phyloP scores from a whole-genome alignment of 2,113 vertebrate species.

The Boleophthalmus pectinirostris region DNA sequence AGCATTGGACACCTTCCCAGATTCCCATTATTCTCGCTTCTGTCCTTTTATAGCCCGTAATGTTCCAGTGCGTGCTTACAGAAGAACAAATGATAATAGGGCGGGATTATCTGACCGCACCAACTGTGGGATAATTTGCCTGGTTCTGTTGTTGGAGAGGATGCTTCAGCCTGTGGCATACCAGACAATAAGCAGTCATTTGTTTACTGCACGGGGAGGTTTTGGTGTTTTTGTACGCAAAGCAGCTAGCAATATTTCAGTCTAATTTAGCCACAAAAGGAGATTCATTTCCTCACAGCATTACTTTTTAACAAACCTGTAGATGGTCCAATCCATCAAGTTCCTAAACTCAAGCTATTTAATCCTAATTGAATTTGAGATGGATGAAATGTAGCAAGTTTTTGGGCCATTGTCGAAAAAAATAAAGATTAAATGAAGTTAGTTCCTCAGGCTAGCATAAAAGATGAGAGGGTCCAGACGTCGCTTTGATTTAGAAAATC shows the following conservation, averaged over 20 bases:
- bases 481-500: slow-evolving; percentile 28
- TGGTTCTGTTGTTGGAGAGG: slow-evolving; percentile 18
- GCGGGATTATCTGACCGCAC: slow-evolving; percentile 46
- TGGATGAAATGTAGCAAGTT: slow-evolving; percentile 34
- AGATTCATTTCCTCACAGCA: not conserved
- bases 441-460: slow-evolving; percentile 20
- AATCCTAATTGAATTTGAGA: slow-evolving; percentile 35
- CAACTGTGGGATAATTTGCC: slow-evolving; percentile 42
- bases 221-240: slow-evolving; percentile 7
- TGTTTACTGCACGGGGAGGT: slow-evolving; percentile 30
- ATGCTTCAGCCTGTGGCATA: slow-evolving; percentile 17
- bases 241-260: slow-evolving; percentile 1
- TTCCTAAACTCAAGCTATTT: slow-evolving; percentile 9
- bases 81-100: slow-evolving; percentile 48
- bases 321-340: slow-evolving; percentile 22
- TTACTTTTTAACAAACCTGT: slow-evolving; percentile 10
- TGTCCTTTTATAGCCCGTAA: slow-evolving; percentile 40
- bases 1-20: slow-evolving; percentile 65
- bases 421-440: slow-evolving; percentile 40
- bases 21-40: slow-evolving; percentile 51
- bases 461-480: slow-evolving; percentile 27
- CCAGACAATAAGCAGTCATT: slow-evolving; percentile 35
- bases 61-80: slow-evolving; percentile 52
- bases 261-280: not conserved
- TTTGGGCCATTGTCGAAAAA: slow-evolving; percentile 36